A percentile compares a stretch with the other conserved stretches of the same genome.
Evolutionary conservation across 2,113 vertebrate genomes (phyloP).

Genomic region (Phasianus colchicus): DNA sequence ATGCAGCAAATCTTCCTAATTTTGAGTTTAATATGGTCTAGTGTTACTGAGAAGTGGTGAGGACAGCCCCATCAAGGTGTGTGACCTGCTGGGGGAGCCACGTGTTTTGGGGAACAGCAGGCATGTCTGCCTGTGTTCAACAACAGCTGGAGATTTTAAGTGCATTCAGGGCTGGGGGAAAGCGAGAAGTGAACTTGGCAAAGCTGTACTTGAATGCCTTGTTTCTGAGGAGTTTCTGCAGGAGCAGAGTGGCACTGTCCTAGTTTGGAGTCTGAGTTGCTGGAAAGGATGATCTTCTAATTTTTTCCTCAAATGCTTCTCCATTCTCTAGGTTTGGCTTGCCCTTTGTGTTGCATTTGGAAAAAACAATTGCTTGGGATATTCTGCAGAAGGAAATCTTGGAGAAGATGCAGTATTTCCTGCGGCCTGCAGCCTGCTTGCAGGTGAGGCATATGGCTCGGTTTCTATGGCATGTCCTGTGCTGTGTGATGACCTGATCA

Average conservation of each 20-base stretch:
- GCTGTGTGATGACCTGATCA: background rate
- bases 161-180: too few species aligned
- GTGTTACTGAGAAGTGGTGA: background rate
- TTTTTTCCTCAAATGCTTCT: background rate
- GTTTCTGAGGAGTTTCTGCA: background rate
- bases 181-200: background rate
- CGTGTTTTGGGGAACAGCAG: background rate
- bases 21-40: background rate
- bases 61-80: background rate
- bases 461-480: background rate
- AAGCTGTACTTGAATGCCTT: background rate
- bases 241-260: background rate
- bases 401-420: constrained; percentile 97
- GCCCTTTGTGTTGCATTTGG: constrained; percentile 95
- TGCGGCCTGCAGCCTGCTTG: constrained; percentile 92
- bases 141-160: background rate
- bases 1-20: background rate
- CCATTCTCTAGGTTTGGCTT: constrained; percentile 87
- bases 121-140: background rate
- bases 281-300: background rate
- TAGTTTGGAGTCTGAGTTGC: rapidly evolving
- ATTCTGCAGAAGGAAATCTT: constrained; percentile 95
- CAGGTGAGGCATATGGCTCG: constrained; percentile 80
- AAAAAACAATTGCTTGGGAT: constrained; percentile 95
- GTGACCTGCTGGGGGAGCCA: background rate